These are phyloP conservation scores for Carassius carassius DNA, from an alignment of 2,113 vertebrate species.

Conservation along the genomic window DNA sequence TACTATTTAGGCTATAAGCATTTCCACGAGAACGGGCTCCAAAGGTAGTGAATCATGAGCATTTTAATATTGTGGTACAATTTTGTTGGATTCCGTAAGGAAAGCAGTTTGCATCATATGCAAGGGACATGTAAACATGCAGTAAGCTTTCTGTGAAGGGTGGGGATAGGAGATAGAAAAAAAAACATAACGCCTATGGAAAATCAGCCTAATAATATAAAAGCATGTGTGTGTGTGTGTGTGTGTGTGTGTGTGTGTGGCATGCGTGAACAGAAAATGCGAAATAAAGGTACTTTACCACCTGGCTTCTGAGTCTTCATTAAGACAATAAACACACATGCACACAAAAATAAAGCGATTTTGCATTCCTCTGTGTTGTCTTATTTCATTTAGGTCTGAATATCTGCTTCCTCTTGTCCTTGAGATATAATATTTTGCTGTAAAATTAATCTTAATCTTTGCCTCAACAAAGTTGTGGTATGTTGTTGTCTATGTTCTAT, in stretches of 20 bases:
- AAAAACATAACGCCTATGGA: too few species aligned
- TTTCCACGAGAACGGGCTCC: too few species aligned
- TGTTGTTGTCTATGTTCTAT: background rate
- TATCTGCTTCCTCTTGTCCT: background rate
- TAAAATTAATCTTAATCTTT: background rate
- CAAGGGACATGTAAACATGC: too few species aligned
- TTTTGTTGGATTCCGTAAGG: too few species aligned
- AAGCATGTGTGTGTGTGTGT: background rate
- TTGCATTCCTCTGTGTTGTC: constrained; percentile 7
- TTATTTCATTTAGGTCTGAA: constrained; percentile 8
- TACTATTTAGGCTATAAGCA: too few species aligned
- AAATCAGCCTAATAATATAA: too few species aligned
- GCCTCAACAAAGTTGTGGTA: background rate
- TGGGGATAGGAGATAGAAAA: too few species aligned
- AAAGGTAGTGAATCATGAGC: background rate
- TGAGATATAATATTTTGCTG: background rate
- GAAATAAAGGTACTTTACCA: constrained; percentile 64
- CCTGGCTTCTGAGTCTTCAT: constrained; percentile 62
- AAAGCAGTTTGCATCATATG: too few species aligned
- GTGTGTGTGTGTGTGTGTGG: background rate
- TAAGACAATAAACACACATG: background rate
- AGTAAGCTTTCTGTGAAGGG: too few species aligned
- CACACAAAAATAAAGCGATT: constrained; percentile 42
- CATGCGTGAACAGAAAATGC: background rate
- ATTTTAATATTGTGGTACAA: too few species aligned